Evolutionary conservation across 1,140 invertebrate species (phyloP).

Genomic region (Pogonus chalceus): DNA sequence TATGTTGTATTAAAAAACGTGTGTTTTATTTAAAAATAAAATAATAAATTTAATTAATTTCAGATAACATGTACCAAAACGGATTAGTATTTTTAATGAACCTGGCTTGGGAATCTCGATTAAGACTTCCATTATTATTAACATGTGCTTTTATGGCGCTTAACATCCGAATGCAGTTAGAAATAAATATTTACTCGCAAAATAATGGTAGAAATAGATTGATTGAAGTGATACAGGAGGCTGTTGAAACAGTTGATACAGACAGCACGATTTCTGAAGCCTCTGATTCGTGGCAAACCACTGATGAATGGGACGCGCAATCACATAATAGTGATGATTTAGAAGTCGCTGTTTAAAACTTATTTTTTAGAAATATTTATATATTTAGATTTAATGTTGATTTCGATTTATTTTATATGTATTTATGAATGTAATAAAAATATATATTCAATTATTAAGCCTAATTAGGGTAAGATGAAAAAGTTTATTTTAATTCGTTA

Average conservation of each 20-base stretch:
- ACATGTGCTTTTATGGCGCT: conserved; percentile 39
- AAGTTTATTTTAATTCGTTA: background rate
- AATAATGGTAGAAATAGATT: background rate
- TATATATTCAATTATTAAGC: no score
- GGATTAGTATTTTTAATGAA: conserved; percentile 40
- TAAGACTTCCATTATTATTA: conserved; percentile 38
- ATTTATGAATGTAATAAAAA: no score
- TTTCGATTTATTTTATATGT: no score
- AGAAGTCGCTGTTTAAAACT: background rate
- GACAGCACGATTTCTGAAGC: background rate
- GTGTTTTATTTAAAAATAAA: no score
- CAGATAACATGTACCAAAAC: conserved; percentile 20
- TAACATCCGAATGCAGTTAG: conserved; percentile 41
- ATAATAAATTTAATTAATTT: no score
- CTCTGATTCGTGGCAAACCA: background rate
- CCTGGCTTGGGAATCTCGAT: conserved; percentile 39
- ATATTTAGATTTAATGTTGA: no score
- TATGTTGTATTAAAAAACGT: no score
- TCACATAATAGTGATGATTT: background rate
- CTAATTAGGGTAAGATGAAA: no score
- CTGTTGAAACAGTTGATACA: background rate
- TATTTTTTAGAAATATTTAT: background rate
- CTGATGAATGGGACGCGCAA: background rate
- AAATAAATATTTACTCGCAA: conserved; percentile 37
- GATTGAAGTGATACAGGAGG: conserved; percentile 2